Evolutionary conservation across 2,113 vertebrate species (phyloP), one percentile per base, ranked within the genome.

Genomic region (Chaetops frenatus): DNA sequence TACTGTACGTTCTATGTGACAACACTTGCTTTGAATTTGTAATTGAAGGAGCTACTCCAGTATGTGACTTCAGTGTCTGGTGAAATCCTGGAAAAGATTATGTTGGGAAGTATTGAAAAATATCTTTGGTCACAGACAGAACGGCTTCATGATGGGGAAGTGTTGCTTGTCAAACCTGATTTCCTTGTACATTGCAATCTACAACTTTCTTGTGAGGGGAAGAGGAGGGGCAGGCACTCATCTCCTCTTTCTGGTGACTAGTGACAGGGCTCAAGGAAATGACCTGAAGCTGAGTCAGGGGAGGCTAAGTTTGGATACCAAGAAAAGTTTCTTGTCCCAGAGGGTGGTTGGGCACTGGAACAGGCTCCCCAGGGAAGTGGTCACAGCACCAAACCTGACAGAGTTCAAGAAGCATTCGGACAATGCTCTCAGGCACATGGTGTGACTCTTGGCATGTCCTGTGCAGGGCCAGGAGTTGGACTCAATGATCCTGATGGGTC

Each of bases 401-500:
- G 12, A 45, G 18, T 2, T 69, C 28, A 38, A 11, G 11, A 60
- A 36, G 38, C 3, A 1, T 33, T 33, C 38, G 64, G 62, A 23
- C 45, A 36, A 7, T 23, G 15, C 18, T 45, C 27, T 53, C 38
- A 44, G 36, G 17, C 31, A 44, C 36, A 19, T 7, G 21, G 33
- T 33, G 15, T 36, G 56, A 38, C 18, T 38, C 33, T 18, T 27
- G 14, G 33, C 5, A 4, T 44, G 1, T 44, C 8, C 38, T 12
- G 19, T 38, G 15, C 5, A 38, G 38, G 29, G 19, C 8, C 28
- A 1, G 2, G 47, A 69, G 23, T 0, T 45, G 54, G n/a, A 78
- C 10, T 20, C 0, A 0, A 54, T 62, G 27, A 38, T 69, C 5
- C 27, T 20, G 27, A 21, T 53, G 23, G 23, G 28, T 61, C 28